A percentile compares a stretch with the other conserved stretches of the same genome.
These are phyloP conservation scores for Muscicapa adusta DNA, from an alignment of 2,113 vertebrate species.

Conservation along the genomic window DNA sequence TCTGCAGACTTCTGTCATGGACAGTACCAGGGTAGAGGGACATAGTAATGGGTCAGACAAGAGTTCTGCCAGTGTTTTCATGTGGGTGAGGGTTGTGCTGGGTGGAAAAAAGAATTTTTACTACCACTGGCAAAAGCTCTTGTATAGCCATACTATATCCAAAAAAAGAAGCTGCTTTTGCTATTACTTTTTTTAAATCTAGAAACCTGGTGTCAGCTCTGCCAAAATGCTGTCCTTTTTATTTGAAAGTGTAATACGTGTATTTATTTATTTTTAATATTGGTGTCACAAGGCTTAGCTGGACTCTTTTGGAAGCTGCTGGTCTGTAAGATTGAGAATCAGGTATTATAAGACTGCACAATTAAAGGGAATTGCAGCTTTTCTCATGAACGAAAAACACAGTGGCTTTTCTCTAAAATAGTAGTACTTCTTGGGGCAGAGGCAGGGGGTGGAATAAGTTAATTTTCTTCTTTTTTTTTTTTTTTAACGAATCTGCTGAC, in stretches of 20 bases:
- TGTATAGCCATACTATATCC: background rate
- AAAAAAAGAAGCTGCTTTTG: background rate
- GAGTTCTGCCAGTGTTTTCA: background rate
- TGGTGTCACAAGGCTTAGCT: background rate
- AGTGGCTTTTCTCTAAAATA: background rate
- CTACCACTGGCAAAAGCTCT: background rate
- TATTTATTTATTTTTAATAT: background rate
- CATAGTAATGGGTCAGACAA: background rate
- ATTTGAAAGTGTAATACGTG: background rate
- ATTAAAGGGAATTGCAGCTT: background rate
- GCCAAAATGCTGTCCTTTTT: background rate
- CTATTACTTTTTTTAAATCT: background rate
- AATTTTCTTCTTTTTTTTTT: too few relatives aligned
- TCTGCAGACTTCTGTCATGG: background rate
- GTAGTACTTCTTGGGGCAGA: background rate
- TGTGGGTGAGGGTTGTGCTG: background rate
- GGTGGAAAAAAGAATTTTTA: background rate
- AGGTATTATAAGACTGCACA: background rate
- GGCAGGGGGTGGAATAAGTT: slow-evolving; percentile 39
- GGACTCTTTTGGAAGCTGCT: background rate
- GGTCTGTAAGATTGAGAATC: background rate
- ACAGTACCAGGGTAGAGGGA: background rate
- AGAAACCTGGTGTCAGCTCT: background rate
- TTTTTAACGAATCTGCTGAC: background rate
- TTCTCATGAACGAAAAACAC: slow-evolving; percentile 18